Evolutionary conservation across 53 echinoderm and acorn worm genomes (phyloP).

Genomic region (Luidia sarsii): DNA sequence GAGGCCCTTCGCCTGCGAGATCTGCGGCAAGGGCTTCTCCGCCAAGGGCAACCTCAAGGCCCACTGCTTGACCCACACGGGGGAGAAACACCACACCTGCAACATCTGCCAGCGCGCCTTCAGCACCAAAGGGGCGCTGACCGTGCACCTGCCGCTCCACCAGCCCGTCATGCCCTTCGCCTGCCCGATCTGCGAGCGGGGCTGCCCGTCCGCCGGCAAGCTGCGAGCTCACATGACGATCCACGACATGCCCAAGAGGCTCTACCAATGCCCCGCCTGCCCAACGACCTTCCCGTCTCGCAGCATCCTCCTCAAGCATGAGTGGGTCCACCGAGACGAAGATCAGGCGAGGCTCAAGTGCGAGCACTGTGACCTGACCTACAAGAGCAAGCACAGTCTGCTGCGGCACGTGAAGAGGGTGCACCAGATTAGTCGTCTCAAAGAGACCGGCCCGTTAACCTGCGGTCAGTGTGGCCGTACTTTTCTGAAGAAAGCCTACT

Average conservation of each 20-base stretch:
- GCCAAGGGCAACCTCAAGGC: neutral
- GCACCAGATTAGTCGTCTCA: too few relatives aligned
- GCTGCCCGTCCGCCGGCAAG: neutral
- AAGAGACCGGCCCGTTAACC: too few relatives aligned
- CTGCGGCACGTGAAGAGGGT: too few relatives aligned
- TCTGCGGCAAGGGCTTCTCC: conserved; percentile 36
- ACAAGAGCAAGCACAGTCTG: too few relatives aligned
- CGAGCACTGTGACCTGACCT: too few relatives aligned
- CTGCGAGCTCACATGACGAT: neutral
- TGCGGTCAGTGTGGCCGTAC: too few relatives aligned
- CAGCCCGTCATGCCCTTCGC: neutral
- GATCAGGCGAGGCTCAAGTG: too few relatives aligned
- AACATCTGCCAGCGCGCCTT: neutral
- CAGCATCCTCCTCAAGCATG: conserved; percentile 17
- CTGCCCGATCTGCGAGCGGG: neutral
- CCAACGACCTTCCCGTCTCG: conserved; percentile 23
- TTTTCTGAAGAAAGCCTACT: too few relatives aligned
- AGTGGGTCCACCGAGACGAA: too few relatives aligned
- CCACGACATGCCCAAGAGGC: neutral
- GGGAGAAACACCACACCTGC: neutral
- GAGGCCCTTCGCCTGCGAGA: conserved; percentile 19
- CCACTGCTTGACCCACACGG: neutral
- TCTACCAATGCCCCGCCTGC: conserved; percentile 30
- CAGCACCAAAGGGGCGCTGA: neutral
- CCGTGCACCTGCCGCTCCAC: neutral